Percentiles rank a stretch among this genome's conserved stretches.
These are phyloP conservation scores for Mesopsocus fuscifrons DNA, from an alignment of 2,888 invertebrate species.

Conservation along the genomic window DNA sequence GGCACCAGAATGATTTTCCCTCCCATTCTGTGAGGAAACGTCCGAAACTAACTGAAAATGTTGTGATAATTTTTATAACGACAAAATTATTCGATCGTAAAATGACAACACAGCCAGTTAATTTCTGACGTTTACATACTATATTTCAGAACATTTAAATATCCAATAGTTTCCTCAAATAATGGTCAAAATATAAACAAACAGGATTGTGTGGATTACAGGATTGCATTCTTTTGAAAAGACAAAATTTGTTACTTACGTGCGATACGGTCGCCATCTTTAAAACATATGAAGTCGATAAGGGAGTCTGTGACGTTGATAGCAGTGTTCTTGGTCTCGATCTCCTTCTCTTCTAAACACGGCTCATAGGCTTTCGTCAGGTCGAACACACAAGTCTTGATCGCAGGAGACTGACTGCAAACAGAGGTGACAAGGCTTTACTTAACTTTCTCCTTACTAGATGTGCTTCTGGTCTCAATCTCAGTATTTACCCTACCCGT, in stretches of 20 bases:
- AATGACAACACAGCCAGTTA: too few relatives aligned
- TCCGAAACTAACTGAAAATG: background rate
- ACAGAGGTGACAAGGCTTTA: conserved; percentile 13
- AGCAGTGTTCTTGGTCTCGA: conserved; percentile 36
- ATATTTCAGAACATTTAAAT: too few relatives aligned
- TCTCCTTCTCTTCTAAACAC: conserved; percentile 43
- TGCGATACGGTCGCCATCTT: conserved; percentile 66
- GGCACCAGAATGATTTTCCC: too few relatives aligned
- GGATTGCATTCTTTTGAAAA: conserved; percentile 2
- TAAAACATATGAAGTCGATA: conserved; percentile 52
- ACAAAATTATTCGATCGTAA: too few relatives aligned
- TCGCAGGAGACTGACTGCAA: conserved; percentile 35
- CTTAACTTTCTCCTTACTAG: too few relatives aligned
- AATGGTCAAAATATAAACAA: too few relatives aligned
- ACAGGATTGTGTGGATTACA: conserved; percentile 2
- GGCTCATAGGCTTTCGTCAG: conserved; percentile 35
- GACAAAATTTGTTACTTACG: conserved; percentile 30
- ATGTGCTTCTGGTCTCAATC: too few relatives aligned
- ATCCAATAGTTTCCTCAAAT: too few relatives aligned
- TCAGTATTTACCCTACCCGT: too few relatives aligned
- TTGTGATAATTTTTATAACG: too few relatives aligned
- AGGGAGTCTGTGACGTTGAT: conserved; percentile 49
- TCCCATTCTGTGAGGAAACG: too few relatives aligned
- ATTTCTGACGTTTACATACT: too few relatives aligned
- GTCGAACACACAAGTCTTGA: conserved; percentile 39